phyloP scores from a whole-genome alignment of 2,888 invertebrate genomes.

The Sesia bembeciformis region DNA sequence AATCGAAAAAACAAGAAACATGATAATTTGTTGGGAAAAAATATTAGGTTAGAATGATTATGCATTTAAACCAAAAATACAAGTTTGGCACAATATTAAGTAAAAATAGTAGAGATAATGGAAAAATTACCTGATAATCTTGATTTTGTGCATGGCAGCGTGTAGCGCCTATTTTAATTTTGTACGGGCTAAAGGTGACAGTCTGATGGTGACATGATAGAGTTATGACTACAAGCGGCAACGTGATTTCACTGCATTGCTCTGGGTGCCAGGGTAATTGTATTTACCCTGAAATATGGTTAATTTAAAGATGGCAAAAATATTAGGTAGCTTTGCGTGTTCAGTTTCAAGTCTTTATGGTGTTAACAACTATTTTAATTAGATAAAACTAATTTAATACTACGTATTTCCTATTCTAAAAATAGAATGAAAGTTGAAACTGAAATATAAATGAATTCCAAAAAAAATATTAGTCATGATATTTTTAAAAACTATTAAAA shows the following conservation, averaged over 20 bases:
- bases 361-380: too few species aligned
- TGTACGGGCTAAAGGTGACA: slow-evolving; percentile 67
- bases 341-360: too few species aligned
- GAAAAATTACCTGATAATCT: slow-evolving; percentile 52
- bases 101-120: background rate
- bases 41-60: background rate
- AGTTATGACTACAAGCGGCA: slow-evolving; percentile 12
- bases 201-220: slow-evolving; percentile 53
- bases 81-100: too few species aligned
- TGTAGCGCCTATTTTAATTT: slow-evolving; percentile 48
- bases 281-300: background rate
- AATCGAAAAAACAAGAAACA: background rate
- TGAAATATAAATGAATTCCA: too few species aligned
- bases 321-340: too few species aligned
- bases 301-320: background rate
- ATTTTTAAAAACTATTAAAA: too few species aligned
- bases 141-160: slow-evolving; percentile 72
- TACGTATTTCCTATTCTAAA: too few species aligned
- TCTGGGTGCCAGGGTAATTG: slow-evolving; percentile 7
- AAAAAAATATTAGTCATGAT: too few species aligned
- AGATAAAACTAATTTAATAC: too few species aligned
- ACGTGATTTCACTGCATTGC: slow-evolving; percentile 13
- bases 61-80: background rate
- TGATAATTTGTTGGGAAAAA: background rate
- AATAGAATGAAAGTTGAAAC: too few species aligned